These are phyloP conservation scores for Rotaria sp. DNA, from an alignment of 2,888 invertebrate species.

Conservation along the genomic window DNA sequence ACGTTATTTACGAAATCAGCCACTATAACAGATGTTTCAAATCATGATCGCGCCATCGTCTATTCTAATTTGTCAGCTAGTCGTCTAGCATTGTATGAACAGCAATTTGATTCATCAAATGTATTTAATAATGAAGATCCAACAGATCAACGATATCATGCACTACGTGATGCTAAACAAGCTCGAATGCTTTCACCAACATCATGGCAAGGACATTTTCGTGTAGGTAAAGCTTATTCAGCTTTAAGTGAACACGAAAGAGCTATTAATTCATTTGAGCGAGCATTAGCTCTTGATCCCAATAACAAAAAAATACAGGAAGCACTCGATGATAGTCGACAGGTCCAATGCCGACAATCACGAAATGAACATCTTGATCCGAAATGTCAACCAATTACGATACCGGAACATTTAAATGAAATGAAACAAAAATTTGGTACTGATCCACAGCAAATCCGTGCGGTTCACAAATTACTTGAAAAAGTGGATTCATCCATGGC, in stretches of 20 bases:
- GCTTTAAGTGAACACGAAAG: neutral
- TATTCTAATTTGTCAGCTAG: neutral
- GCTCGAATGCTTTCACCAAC: neutral
- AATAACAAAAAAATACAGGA: neutral
- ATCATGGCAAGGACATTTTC: neutral
- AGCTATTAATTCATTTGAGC: neutral
- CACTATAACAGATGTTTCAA: neutral
- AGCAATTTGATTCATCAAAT: fast-evolving
- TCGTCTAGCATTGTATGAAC: neutral
- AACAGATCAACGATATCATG: neutral
- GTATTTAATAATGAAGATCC: neutral
- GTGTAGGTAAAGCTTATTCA: too few relatives aligned
- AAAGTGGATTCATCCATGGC: neutral
- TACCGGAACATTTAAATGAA: neutral
- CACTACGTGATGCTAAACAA: neutral
- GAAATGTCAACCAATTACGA: neutral
- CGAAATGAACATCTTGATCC: slow-evolving; percentile 24
- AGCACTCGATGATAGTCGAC: neutral
- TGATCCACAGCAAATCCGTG: neutral
- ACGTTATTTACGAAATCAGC: neutral
- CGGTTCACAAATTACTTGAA: neutral
- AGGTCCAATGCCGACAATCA: neutral
- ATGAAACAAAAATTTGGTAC: neutral
- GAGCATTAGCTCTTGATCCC: neutral
- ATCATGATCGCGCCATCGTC: neutral